phyloP scores from a whole-genome alignment of 2,888 invertebrate genomes.

The Iselma pallidipennis region DNA sequence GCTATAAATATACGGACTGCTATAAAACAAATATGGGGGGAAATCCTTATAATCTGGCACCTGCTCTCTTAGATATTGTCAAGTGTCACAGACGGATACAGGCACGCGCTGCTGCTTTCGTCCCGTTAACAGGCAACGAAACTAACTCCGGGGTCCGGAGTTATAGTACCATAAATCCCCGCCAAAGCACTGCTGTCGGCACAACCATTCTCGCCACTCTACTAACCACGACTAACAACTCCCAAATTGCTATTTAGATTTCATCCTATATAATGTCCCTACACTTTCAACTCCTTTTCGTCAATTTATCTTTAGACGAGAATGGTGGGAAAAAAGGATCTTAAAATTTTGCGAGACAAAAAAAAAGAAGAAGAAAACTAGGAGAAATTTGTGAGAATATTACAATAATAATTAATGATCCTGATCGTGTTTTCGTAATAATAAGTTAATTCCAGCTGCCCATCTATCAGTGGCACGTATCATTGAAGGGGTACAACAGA shows the following conservation, averaged over 20 bases:
- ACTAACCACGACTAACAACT: conserved; percentile 56
- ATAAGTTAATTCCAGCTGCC: background rate
- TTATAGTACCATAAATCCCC: conserved; percentile 50
- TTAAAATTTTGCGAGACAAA: background rate
- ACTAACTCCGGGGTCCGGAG: conserved; percentile 41
- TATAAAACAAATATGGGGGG: conserved; percentile 46
- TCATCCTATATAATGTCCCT: conserved; percentile 24
- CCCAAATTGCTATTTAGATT: conserved; percentile 54
- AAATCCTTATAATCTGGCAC: conserved; percentile 47
- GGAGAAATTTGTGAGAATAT: background rate
- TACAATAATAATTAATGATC: background rate
- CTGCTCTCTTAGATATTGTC: conserved; percentile 45
- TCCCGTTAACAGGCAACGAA: conserved; percentile 26
- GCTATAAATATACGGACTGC: conserved; percentile 39
- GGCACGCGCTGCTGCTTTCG: conserved; percentile 43
- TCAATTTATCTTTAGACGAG: background rate
- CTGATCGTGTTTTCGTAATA: background rate
- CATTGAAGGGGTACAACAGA: conserved; percentile 40
- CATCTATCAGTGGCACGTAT: background rate
- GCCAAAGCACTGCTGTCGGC: conserved; percentile 49
- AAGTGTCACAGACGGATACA: conserved; percentile 42
- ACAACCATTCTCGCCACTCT: conserved; percentile 50
- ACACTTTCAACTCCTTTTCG: background rate
- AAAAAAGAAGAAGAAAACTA: background rate
- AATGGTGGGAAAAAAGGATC: background rate